phyloP scores from a whole-genome alignment of 2,113 vertebrate species.

The Muscicapa adusta region DNA sequence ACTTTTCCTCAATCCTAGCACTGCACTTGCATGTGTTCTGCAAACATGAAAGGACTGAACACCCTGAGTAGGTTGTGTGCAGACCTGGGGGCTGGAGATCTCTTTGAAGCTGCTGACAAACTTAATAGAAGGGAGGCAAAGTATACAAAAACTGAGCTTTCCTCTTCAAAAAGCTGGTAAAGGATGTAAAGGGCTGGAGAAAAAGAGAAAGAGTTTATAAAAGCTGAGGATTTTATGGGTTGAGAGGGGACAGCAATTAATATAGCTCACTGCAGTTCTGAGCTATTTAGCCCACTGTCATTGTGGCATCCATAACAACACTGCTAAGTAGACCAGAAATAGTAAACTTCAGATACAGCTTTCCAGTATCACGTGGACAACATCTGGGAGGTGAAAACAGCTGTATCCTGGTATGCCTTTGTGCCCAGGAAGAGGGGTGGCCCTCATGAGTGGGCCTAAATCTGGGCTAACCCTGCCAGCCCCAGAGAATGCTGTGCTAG shows the following conservation, averaged over 20 bases:
- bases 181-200: not conserved
- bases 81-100: not conserved
- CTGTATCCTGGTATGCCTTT: not conserved
- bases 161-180: not conserved
- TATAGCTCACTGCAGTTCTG: not conserved
- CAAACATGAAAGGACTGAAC: not conserved
- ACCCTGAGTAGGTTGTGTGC: not conserved
- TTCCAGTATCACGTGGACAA: not conserved
- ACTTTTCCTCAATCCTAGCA: not conserved
- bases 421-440: not conserved
- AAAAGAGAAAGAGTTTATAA: not conserved
- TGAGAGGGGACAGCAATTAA: not conserved
- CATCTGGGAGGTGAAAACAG: not conserved
- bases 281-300: not conserved
- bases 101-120: not conserved
- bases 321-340: not conserved
- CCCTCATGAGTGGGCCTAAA: not conserved
- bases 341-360: not conserved
- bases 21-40: fast-evolving
- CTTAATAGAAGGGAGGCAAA: not conserved
- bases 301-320: not conserved
- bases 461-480: not conserved
- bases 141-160: not conserved
- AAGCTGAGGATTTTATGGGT: not conserved
- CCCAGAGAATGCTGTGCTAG: not conserved